Percentiles rank a stretch among this genome's conserved stretches.
Conservation (phyloP, 2,888 invertebrate species). For the Rhogogaster chlorosoma region DNA sequence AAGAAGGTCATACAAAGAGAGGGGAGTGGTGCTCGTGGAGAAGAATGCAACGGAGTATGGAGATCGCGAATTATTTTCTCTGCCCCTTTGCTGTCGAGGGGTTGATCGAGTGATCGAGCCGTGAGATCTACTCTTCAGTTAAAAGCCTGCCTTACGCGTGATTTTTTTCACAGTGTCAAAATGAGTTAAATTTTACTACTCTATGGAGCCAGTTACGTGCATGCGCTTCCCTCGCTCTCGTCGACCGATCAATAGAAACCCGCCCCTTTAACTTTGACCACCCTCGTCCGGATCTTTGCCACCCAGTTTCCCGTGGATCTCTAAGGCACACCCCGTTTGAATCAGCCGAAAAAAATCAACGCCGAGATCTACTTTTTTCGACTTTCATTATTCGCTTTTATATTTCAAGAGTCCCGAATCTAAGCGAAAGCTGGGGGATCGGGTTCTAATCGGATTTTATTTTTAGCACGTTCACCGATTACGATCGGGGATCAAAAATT, state of each 20-base stretch:
- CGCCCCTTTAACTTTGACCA: constrained; percentile 44
- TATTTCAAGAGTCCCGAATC: background rate
- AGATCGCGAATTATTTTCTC: background rate
- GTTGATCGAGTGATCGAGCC: background rate
- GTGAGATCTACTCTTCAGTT: background rate
- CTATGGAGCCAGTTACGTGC: background rate
- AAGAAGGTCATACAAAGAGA: background rate
- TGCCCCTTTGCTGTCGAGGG: background rate
- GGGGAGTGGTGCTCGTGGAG: background rate
- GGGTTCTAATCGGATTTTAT: background rate
- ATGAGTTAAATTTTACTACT: background rate
- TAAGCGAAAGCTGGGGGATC: background rate
- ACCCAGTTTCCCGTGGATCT: constrained; percentile 34
- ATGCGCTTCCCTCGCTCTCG: constrained; percentile 15
- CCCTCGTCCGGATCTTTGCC: constrained; percentile 39
- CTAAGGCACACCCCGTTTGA: constrained; percentile 18
- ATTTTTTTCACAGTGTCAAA: background rate
- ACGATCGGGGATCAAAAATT: background rate
- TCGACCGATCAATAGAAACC: constrained; percentile 46
- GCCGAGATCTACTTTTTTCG: background rate
- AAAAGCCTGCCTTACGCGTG: background rate
- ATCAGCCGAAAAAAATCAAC: constrained; percentile 11
- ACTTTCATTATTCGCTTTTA: background rate
- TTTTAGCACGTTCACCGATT: background rate
- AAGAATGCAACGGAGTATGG: background rate